These are phyloP conservation scores for Cepphus grylle DNA, from an alignment of 2,113 vertebrate genomes.

Conservation along the genomic window DNA sequence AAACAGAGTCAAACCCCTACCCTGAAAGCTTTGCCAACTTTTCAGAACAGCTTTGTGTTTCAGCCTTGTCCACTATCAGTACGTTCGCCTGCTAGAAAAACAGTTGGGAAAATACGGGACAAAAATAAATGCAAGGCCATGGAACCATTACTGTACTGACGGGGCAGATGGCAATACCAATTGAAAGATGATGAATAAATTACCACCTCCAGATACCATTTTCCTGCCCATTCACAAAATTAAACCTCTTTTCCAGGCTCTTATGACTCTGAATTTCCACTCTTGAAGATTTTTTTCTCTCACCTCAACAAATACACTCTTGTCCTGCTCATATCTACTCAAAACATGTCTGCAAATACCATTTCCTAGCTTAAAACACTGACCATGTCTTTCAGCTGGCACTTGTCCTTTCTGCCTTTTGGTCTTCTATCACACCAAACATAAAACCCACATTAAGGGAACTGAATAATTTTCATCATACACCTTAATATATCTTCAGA, in stretches of 20 bases:
- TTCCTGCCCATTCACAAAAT: not conserved
- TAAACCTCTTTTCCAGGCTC: not conserved
- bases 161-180: not conserved
- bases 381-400: not conserved
- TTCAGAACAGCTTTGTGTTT: not conserved
- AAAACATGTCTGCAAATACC: not conserved
- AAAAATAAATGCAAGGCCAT: not conserved
- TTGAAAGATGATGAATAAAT: not conserved
- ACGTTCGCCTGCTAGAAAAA: not conserved
- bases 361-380: not conserved
- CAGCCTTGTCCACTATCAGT: not conserved
- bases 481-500: not conserved
- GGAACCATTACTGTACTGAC: not conserved
- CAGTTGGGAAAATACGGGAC: not conserved
- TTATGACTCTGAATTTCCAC: not conserved
- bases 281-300: not conserved
- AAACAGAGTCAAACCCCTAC: not conserved
- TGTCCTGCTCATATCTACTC: not conserved
- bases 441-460: not conserved
- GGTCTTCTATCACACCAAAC: not conserved
- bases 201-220: not conserved
- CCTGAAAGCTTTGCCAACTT: not conserved
- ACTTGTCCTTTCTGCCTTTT: not conserved
- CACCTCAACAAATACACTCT: not conserved
- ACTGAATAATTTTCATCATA: not conserved